Percentiles rank a stretch among this genome's conserved stretches.
phyloP scores from a whole-genome alignment of 2,797 vertebrate species.

The Rachycentron canadum region DNA sequence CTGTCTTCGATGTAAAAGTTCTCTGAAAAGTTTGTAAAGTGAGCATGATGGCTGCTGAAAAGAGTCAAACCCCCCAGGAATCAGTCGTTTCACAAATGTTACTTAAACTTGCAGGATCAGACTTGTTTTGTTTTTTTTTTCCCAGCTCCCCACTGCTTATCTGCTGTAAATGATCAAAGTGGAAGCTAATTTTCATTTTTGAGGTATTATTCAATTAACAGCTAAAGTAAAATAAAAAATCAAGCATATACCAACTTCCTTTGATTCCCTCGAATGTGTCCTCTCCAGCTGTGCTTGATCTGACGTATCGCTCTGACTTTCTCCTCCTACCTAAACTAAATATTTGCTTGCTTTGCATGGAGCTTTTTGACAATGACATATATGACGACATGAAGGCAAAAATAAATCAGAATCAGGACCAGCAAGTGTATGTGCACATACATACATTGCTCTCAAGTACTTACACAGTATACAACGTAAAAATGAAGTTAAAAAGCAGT shows the following conservation, averaged over 20 bases:
- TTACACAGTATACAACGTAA: too few species aligned
- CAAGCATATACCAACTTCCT: neutral
- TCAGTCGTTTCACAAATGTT: neutral
- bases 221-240: neutral
- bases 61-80: constrained; percentile 1
- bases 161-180: neutral
- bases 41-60: neutral
- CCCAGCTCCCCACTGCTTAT: neutral
- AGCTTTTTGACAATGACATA: too few species aligned
- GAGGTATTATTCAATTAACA: neutral
- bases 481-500: too few species aligned
- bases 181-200: neutral
- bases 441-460: too few species aligned
- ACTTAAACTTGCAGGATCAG: neutral
- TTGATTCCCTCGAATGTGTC: neutral
- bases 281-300: too few species aligned
- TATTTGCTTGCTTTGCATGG: neutral
- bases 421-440: too few species aligned
- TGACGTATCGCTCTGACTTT: neutral
- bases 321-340: neutral
- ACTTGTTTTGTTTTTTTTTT: neutral
- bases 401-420: too few species aligned
- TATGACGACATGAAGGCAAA: too few species aligned
- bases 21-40: neutral
- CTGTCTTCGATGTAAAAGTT: neutral